Evolutionary conservation across 2,797 vertebrate species (phyloP), one percentile per base, ranked within the genome.

Genomic region (Enoplosus armatus): DNA sequence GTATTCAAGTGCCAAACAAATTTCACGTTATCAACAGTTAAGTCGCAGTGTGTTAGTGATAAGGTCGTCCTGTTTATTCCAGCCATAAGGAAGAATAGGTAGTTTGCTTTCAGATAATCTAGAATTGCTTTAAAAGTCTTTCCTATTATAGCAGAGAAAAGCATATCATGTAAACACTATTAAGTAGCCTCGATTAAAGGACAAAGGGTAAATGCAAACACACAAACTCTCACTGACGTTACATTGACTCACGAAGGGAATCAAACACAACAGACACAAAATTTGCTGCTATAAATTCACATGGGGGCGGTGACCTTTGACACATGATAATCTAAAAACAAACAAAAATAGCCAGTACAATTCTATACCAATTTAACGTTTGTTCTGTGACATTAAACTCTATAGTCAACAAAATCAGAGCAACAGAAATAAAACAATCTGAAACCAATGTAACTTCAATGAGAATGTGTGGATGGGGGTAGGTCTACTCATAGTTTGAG

Each of bases 61-160:
- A 74, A 84, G 55, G 73, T 77, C 5, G 59, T 82, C 73, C 59
- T 55, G 56, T 85, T 89, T 85, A 88, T 82, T 89, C 64, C 69
- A 81, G 78, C 76, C 60, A 84, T 65, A 64, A 72, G 70, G 56
- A 87, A 85, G 56, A 87, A 85, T 73, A 84, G 77, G 76, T 86
- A 87, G 83, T 85, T 81, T 82, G 56, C 31, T 75, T 71, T 85
- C 4, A 84, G 8, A 61, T 56, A 35, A 62, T 73, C 24, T 68
- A 58, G 18, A 66, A 62, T 24, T 59, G 7, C 27, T 76, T 67
- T 47, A 24, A 69, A 75, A 33, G 12, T 75, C 0, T 56, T 84
- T 79, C 79, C 31, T 41, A 60, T 56, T 29, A 60, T 35, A 27
- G 41, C 10, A 59, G 72, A 53, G 20, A 29, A 50, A 76, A 8